Evolutionary conservation across 2,888 invertebrate species (phyloP).

Genomic region (Penaeus monodon): DNA sequence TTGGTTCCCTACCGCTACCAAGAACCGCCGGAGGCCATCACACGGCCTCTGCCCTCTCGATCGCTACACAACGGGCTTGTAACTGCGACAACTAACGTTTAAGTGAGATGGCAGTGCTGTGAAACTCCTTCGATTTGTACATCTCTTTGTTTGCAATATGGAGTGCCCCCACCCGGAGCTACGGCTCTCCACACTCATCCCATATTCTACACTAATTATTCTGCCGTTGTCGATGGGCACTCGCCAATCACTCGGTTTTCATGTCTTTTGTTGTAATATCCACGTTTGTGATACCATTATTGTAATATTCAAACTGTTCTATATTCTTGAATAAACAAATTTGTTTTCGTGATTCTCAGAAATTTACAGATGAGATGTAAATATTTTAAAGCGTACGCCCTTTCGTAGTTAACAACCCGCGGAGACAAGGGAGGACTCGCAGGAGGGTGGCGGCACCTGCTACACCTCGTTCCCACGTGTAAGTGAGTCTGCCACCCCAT

Average conservation of each 20-base stretch:
- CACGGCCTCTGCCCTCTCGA: too few relatives aligned
- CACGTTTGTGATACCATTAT: slow-evolving; percentile 58
- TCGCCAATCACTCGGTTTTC: too few relatives aligned
- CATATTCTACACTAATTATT: slow-evolving; percentile 1
- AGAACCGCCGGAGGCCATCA: too few relatives aligned
- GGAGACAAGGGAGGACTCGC: slow-evolving; percentile 11
- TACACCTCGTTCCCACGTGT: slow-evolving; percentile 22
- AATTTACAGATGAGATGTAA: slow-evolving; percentile 37
- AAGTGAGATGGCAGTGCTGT: slow-evolving; percentile 61
- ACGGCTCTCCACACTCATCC: not conserved
- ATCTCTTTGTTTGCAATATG: slow-evolving; percentile 55
- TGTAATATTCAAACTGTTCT: slow-evolving; percentile 62
- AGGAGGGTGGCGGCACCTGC: not conserved
- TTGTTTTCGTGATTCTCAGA: slow-evolving; percentile 50
- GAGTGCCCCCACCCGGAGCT: slow-evolving; percentile 25
- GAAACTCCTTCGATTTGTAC: slow-evolving; percentile 58
- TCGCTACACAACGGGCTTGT: slow-evolving; percentile 39
- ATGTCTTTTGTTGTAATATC: slow-evolving; percentile 25
- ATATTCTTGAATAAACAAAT: slow-evolving; percentile 60
- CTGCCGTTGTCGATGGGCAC: slow-evolving; percentile 19
- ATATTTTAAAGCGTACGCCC: slow-evolving; percentile 36
- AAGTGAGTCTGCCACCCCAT: too few relatives aligned
- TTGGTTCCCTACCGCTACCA: slow-evolving; percentile 30
- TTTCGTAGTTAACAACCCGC: slow-evolving; percentile 3
- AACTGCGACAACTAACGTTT: slow-evolving; percentile 57